Percentiles rank a stretch among this genome's conserved stretches.
Evolutionary conservation across 2,888 invertebrate species (phyloP).

Genomic region (Neoscelio sp.): DNA sequence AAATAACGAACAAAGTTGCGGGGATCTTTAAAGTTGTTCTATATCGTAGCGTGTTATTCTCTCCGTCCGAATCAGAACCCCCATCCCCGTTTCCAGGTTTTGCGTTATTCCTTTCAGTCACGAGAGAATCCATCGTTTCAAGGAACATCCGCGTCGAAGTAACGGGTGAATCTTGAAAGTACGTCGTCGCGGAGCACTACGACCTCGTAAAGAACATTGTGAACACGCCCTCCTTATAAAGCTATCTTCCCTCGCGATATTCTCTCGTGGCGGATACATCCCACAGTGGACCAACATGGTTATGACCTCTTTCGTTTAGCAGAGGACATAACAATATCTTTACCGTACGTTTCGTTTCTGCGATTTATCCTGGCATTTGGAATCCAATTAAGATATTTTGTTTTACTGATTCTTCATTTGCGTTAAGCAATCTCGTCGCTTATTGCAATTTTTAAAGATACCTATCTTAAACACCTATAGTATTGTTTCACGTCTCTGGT

Average conservation of each 20-base stretch:
- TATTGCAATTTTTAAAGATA: too few relatives aligned
- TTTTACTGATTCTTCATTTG: conserved; percentile 15
- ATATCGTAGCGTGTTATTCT: conserved; percentile 59
- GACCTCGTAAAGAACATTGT: conserved; percentile 53
- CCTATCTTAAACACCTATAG: too few relatives aligned
- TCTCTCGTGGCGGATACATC: conserved; percentile 32
- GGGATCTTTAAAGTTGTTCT: conserved; percentile 63
- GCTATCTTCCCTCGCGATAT: conserved; percentile 37
- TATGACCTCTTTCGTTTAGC: conserved; percentile 31
- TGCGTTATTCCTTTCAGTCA: conserved; percentile 52
- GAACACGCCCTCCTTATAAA: conserved; percentile 56
- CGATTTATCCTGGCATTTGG: too few relatives aligned
- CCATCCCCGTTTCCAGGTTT: conserved; percentile 9
- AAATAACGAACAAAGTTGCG: conserved; percentile 66
- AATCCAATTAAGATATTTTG: too few relatives aligned
- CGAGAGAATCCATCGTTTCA: conserved; percentile 37
- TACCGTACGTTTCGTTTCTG: conserved; percentile 7
- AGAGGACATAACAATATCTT: conserved; percentile 8
- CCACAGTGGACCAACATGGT: conserved; percentile 24
- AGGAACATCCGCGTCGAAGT: conserved; percentile 16
- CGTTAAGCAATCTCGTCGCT: too few relatives aligned
- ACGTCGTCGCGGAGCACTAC: conserved; percentile 26
- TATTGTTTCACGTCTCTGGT: too few relatives aligned
- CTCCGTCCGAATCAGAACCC: conserved; percentile 10
- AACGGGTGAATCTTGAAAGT: conserved; percentile 29